Conservation (phyloP, 2,888 invertebrate species). For the Hydroisotoma schaefferi region DNA sequence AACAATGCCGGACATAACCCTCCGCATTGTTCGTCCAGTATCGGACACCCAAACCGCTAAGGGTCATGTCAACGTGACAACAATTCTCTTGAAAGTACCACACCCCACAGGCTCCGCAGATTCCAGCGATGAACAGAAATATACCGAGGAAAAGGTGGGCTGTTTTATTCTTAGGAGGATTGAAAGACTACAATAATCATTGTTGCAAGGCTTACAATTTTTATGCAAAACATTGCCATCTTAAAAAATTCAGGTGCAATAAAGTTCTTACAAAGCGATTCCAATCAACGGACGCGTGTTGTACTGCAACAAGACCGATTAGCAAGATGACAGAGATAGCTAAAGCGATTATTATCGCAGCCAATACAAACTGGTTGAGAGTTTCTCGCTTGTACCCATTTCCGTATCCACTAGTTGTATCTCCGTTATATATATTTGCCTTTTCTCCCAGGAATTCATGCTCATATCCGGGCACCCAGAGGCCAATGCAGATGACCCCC, state of each 20-base stretch:
- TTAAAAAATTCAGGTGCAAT: too few relatives aligned
- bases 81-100: constrained; percentile 11
- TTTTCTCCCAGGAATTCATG: constrained; percentile 9
- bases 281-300: constrained; percentile 8
- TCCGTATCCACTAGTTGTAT: constrained; percentile 1
- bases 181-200: too few relatives aligned
- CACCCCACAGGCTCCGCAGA: neutral
- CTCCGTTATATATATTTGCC: neutral
- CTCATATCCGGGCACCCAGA: constrained; percentile 5
- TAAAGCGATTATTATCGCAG: constrained; percentile 5
- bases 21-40: neutral
- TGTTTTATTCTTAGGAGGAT: neutral
- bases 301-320: neutral
- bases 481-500: neutral
- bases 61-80: constrained; percentile 4
- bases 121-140: neutral
- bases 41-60: neutral
- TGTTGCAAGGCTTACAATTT: too few relatives aligned
- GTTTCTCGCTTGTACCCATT: constrained; percentile 4
- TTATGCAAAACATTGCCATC: too few relatives aligned
- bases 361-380: constrained; percentile 9
- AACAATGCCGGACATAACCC: constrained; percentile 3
- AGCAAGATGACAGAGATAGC: neutral
- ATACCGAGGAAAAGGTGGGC: neutral
- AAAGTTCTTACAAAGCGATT: neutral